Evolutionary conservation across 2,888 invertebrate species (phyloP).

Genomic region (Myopa testacea): DNA sequence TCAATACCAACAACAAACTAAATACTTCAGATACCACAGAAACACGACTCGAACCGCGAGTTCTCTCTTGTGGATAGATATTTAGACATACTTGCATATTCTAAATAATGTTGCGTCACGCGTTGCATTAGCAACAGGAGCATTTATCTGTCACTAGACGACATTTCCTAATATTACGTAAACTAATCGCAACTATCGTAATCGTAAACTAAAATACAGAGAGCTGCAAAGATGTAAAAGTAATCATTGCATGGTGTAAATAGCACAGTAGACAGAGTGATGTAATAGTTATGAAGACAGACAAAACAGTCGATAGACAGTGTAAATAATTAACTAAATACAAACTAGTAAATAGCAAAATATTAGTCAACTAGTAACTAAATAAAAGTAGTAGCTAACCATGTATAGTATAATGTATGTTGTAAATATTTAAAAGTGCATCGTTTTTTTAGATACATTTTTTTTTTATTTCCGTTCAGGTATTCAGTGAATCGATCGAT

Average conservation of each 20-base stretch:
- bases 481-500: not conserved
- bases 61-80: not conserved
- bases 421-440: not conserved
- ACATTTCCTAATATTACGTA: slow-evolving; percentile 50
- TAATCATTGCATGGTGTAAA: not conserved
- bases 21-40: not conserved
- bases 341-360: not conserved
- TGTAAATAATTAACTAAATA: not conserved
- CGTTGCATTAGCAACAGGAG: slow-evolving; percentile 41
- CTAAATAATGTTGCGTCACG: slow-evolving; percentile 41
- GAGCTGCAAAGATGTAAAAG: slow-evolving; percentile 30
- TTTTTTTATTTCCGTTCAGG: not conserved
- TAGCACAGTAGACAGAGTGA: not conserved
- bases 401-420: not conserved
- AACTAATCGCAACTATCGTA: slow-evolving; percentile 57
- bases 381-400: not conserved
- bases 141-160: slow-evolving; percentile 46
- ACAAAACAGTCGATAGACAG: not conserved
- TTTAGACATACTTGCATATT: slow-evolving; percentile 26
- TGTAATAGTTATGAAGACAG: not conserved
- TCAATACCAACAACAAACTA: not conserved
- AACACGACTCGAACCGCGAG: not conserved
- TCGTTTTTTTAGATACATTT: not conserved
- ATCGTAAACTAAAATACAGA: slow-evolving; percentile 27
- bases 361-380: not conserved